Evolutionary conservation across 2,113 vertebrate species (phyloP), one percentile per base, ranked within the genome.

Genomic region (Ctenodactylus gundi): DNA sequence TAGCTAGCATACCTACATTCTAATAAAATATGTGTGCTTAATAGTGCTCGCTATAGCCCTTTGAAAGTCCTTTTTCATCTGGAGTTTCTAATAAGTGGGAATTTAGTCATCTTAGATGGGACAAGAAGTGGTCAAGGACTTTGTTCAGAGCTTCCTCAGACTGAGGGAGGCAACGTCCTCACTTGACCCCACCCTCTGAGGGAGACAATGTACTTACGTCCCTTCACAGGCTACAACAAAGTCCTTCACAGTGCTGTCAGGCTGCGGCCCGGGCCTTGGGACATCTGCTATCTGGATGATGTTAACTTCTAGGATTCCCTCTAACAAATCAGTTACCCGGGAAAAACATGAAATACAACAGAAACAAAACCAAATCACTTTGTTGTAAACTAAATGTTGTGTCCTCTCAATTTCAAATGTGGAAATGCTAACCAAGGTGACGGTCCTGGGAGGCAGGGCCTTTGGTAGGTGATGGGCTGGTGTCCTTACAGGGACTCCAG

Each of bases 161-260:
- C n/a, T n/a, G n/a, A n/a, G n/a, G n/a, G n/a, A n/a, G n/a, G n/a
- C n/a, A 36, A 80, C 55, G 51, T n/a, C 80, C 31, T 81, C 46
- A 31, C 4, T 46, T 53, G 65, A 36, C 60, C 49, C 14, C 0
- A 7, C 36, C 17, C 67, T 80, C 34, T 23, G 51, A 31, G 0
- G 3, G 53, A 15, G 23, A 41, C 3, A 1, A 90, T 62, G 85
- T 67, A 94, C 98, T 98, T 97, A 99, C 99, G 98, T 98, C 96
- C 99, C 99, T 94, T 99, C 96, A 97, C 99, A 99, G 95, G 98
- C 98, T 87, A 99, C 98, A 14, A 98, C 97, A 93, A 99, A 99
- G 97, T 98, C 99, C 97, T 99, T 95, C 60, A 99, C 97, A 34
- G 98, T 97, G 91, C 98, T 98, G 83, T 97, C 98, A 91, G 98